These are phyloP conservation scores for Lepidocyrtoides sp. DNA, from an alignment of 2,888 invertebrate species.

Conservation along the genomic window DNA sequence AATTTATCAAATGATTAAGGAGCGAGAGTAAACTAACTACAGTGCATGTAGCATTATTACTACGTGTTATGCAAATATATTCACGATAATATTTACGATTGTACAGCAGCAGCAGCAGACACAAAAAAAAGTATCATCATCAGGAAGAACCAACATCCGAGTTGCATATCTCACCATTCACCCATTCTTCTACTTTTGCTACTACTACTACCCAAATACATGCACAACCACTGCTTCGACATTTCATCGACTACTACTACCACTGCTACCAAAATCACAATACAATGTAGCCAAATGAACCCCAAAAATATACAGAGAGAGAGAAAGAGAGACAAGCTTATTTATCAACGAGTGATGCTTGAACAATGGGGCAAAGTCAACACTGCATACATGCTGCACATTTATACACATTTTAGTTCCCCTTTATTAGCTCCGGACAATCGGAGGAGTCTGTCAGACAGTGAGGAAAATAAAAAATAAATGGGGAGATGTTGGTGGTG, in stretches of 20 bases:
- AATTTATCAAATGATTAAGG: too few relatives aligned
- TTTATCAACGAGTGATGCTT: constrained; percentile 56
- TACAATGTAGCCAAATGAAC: constrained; percentile 50
- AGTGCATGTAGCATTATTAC: not conserved
- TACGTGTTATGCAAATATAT: not conserved
- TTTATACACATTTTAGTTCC: constrained; percentile 82
- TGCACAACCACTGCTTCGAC: not conserved
- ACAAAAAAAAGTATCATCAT: not conserved
- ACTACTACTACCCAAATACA: not conserved
- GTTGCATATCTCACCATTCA: constrained; percentile 41
- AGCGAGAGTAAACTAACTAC: too few relatives aligned
- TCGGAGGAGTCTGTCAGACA: constrained; percentile 57
- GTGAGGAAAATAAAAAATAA: constrained; percentile 33
- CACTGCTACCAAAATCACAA: not conserved
- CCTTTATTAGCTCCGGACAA: constrained; percentile 84
- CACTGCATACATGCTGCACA: constrained; percentile 44
- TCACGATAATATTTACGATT: not conserved
- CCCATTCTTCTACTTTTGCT: too few relatives aligned
- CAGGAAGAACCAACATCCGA: constrained; percentile 53
- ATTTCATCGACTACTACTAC: too few relatives aligned
- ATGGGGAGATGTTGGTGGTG: constrained; percentile 1
- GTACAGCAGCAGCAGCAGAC: not conserved
- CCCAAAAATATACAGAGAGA: constrained; percentile 29
- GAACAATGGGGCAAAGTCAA: constrained; percentile 60
- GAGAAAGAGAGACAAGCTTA: constrained; percentile 3